These are phyloP conservation scores for Synergus gifuensis DNA, from an alignment of 2,888 invertebrate genomes.

Conservation along the genomic window DNA sequence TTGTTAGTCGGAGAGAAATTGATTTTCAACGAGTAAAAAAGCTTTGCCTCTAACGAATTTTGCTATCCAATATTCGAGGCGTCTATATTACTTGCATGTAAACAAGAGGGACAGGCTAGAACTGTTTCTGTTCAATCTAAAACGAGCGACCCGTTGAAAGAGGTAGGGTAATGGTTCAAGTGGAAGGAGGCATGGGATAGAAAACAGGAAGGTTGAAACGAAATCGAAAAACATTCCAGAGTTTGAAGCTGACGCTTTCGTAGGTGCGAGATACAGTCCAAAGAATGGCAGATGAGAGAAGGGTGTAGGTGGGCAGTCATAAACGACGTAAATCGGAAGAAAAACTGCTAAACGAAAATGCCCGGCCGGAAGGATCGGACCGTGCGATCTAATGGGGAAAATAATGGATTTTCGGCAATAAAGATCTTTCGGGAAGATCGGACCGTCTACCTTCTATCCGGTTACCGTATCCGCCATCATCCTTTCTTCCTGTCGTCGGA, in stretches of 20 bases:
- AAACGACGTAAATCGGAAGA: constrained; percentile 75
- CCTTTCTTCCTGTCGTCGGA: constrained; percentile 51
- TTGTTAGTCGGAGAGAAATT: neutral
- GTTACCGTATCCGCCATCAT: constrained; percentile 38
- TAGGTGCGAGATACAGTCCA: constrained; percentile 57
- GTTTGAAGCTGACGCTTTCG: constrained; percentile 58
- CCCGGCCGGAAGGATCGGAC: constrained; percentile 68
- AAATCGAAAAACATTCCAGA: constrained; percentile 61
- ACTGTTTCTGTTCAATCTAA: constrained; percentile 40
- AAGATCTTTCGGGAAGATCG: constrained; percentile 75
- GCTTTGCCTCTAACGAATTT: constrained; percentile 34
- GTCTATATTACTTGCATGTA: constrained; percentile 32
- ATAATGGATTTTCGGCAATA: constrained; percentile 77
- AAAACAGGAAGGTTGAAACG: constrained; percentile 60
- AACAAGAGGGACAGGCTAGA: constrained; percentile 37
- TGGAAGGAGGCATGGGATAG: constrained; percentile 30
- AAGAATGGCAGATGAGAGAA: constrained; percentile 51
- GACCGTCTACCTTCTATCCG: constrained; percentile 60
- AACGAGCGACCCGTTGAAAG: constrained; percentile 40
- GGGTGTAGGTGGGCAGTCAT: constrained; percentile 66
- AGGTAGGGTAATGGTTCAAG: neutral
- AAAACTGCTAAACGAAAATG: constrained; percentile 78
- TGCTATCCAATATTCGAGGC: constrained; percentile 35
- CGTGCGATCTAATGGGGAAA: constrained; percentile 75
- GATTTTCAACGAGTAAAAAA: constrained; percentile 6